These are phyloP conservation scores for Tetheella fluctuosa DNA, from an alignment of 2,888 invertebrate genomes.

Conservation along the genomic window DNA sequence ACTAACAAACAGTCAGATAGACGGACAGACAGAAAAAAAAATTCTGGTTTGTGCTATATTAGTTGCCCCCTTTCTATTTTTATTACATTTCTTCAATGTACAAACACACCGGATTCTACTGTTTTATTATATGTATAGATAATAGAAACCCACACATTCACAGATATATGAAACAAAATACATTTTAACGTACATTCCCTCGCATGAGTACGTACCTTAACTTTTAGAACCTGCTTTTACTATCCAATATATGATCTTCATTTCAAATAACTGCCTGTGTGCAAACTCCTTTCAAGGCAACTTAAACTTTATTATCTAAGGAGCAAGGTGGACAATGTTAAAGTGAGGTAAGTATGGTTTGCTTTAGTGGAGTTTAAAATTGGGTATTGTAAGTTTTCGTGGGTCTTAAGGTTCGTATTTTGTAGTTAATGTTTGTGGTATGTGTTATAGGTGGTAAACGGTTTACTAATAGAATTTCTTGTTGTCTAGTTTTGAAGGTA, in stretches of 20 bases:
- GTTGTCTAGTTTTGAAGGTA: no score
- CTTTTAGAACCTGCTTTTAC: slow-evolving; percentile 36
- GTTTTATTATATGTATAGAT: no score
- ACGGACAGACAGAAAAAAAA: no score
- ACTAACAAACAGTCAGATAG: no score
- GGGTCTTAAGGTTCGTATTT: slow-evolving; percentile 39
- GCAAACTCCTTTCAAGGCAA: neutral
- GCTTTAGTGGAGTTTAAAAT: slow-evolving; percentile 54
- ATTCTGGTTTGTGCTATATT: no score
- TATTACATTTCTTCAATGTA: no score
- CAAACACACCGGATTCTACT: no score
- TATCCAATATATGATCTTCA: slow-evolving; percentile 37
- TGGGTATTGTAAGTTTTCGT: slow-evolving; percentile 61
- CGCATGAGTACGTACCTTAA: slow-evolving; percentile 21
- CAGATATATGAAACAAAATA: slow-evolving; percentile 14
- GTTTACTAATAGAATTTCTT: neutral
- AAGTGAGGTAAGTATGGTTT: neutral
- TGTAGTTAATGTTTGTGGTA: slow-evolving; percentile 28
- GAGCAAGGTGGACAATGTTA: slow-evolving; percentile 16
- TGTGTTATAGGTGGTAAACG: slow-evolving; percentile 20
- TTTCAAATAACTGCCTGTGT: slow-evolving; percentile 21
- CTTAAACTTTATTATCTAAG: slow-evolving; percentile 12
- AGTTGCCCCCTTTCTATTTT: no score
- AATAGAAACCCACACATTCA: no score
- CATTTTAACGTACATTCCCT: slow-evolving; percentile 26